A percentile compares a stretch with the other conserved stretches of the same genome.
Conservation (phyloP, 2,797 vertebrate species). For the Pterois miles region DNA sequence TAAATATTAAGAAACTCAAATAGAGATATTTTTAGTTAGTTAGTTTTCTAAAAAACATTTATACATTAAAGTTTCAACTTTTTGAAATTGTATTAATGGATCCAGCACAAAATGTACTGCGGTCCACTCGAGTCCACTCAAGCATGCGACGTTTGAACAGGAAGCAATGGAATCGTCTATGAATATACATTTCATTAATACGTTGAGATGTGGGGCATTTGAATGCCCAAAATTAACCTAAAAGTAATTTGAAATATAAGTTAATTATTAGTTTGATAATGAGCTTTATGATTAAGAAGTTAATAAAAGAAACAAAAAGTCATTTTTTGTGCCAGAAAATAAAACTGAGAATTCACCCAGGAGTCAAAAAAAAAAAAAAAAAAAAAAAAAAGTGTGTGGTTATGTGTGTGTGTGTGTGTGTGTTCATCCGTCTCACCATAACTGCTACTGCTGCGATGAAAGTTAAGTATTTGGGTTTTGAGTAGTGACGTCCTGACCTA, state of each 20-base stretch:
- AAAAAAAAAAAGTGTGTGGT: background rate
- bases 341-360: conserved; percentile 44
- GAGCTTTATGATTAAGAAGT: conserved; percentile 84
- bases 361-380: no score
- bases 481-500: conserved; percentile 18
- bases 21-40: background rate
- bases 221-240: conserved; percentile 75
- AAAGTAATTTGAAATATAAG: conserved; percentile 80
- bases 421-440: conserved; percentile 7
- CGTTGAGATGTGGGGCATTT: conserved; percentile 79
- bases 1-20: background rate
- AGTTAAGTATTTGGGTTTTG: conserved; percentile 15
- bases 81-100: background rate
- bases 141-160: conserved; percentile 31
- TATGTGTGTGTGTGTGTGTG: background rate
- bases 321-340: conserved; percentile 54
- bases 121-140: conserved; percentile 20
- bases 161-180: conserved; percentile 64
- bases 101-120: background rate
- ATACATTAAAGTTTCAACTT: background rate
- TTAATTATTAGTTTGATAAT: conserved; percentile 85
- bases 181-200: conserved; percentile 77
- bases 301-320: conserved; percentile 80
- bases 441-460: background rate
- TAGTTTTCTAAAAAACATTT: background rate